Conservation (phyloP, 2,797 vertebrate genomes). For the Peromyscus nudipes region DNA sequence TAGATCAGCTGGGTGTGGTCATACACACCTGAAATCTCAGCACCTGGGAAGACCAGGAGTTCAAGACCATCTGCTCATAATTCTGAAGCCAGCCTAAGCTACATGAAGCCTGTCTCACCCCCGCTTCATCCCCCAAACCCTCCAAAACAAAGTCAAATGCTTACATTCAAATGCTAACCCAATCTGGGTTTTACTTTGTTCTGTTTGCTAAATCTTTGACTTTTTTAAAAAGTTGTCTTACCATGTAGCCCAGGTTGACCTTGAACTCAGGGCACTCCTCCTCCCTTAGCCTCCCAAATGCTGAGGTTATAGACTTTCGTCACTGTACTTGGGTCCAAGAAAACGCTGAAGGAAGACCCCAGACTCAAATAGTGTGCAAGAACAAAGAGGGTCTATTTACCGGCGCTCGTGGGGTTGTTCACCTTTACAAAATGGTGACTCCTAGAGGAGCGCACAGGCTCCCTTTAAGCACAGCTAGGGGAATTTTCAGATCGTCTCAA, state of each 20-base stretch:
- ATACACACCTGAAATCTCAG: neutral
- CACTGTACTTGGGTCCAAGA: neutral
- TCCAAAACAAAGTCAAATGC: neutral
- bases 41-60: neutral
- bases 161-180: conserved; percentile 3
- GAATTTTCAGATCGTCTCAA: too few species aligned
- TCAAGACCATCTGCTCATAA: neutral
- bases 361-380: too few species aligned
- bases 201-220: conserved; percentile 49
- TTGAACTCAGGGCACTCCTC: neutral
- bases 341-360: too few species aligned
- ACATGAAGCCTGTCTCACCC: neutral
- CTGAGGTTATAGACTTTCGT: neutral
- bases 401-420: too few species aligned
- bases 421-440: too few species aligned
- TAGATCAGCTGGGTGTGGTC: neutral
- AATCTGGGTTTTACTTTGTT: neutral
- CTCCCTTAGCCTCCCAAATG: neutral
- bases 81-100: neutral
- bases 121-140: neutral
- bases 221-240: neutral
- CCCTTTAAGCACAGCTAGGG: too few species aligned
- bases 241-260: neutral
- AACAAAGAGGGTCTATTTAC: too few species aligned
- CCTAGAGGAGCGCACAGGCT: too few species aligned